These are phyloP conservation scores for Mus spicilegus DNA, from an alignment of 2,113 vertebrate species.

Conservation along the genomic window DNA sequence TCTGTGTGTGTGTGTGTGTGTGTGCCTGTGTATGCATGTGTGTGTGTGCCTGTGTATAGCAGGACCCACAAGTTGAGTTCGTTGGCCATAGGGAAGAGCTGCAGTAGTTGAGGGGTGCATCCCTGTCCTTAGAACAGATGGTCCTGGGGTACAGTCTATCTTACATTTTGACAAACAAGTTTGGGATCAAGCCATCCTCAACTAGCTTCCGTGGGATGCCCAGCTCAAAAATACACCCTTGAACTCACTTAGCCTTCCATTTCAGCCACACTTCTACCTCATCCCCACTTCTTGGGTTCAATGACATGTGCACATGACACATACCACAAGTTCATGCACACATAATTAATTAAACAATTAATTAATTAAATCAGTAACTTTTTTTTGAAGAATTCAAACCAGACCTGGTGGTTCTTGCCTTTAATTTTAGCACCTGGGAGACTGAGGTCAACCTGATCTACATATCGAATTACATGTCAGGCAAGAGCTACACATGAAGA, in stretches of 20 bases:
- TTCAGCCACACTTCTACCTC: too few relatives aligned
- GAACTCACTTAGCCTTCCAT: not conserved
- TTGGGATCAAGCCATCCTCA: not conserved
- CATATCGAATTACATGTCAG: not conserved
- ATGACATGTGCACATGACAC: not conserved
- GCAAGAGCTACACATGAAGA: not conserved
- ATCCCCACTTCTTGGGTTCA: not conserved
- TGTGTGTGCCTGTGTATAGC: too few relatives aligned
- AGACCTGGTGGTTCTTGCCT: not conserved
- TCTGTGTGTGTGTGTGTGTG: too few relatives aligned
- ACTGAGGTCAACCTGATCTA: not conserved
- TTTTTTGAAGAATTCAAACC: not conserved
- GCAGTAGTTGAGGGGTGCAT: too few relatives aligned
- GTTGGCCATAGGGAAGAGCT: not conserved
- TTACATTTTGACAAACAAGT: not conserved
- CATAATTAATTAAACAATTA: not conserved
- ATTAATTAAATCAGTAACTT: not conserved
- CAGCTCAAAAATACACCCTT: not conserved
- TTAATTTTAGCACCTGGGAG: not conserved
- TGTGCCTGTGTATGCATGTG: too few relatives aligned
- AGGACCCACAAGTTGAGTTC: not conserved
- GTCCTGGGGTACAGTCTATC: not conserved
- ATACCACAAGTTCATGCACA: not conserved
- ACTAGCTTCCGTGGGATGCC: not conserved
- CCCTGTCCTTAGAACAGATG: not conserved